These are phyloP conservation scores for Heliornis fulica DNA, from an alignment of 2,113 vertebrate species.

Conservation along the genomic window DNA sequence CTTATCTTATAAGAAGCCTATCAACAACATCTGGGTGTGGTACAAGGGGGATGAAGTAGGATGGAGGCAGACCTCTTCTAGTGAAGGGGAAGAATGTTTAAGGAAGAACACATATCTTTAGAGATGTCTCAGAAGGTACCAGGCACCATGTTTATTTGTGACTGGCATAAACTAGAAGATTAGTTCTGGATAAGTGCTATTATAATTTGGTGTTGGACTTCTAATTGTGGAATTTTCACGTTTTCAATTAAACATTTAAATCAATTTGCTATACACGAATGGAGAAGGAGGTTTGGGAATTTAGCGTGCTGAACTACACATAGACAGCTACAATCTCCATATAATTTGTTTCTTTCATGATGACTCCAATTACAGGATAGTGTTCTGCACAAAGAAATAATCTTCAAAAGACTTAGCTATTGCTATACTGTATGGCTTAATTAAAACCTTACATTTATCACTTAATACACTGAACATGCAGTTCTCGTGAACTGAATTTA, in stretches of 20 bases:
- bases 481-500: background rate
- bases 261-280: background rate
- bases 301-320: background rate
- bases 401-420: slow-evolving; percentile 12
- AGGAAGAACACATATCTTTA: background rate
- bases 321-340: background rate
- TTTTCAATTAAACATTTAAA: slow-evolving; percentile 1
- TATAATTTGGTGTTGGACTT: background rate
- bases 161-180: background rate
- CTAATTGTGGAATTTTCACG: background rate
- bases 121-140: background rate
- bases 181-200: background rate
- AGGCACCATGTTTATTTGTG: background rate
- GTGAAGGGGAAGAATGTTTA: background rate
- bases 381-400: background rate
- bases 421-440: slow-evolving; percentile 29
- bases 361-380: slow-evolving; percentile 5
- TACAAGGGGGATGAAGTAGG: background rate
- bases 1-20: background rate
- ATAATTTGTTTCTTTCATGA: slow-evolving; percentile 10
- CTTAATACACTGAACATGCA: background rate
- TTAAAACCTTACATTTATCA: background rate
- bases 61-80: background rate
- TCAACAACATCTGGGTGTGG: background rate
- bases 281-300: background rate